These are phyloP conservation scores for Melipona beecheii DNA, from an alignment of 2,888 invertebrate species.

Conservation along the genomic window DNA sequence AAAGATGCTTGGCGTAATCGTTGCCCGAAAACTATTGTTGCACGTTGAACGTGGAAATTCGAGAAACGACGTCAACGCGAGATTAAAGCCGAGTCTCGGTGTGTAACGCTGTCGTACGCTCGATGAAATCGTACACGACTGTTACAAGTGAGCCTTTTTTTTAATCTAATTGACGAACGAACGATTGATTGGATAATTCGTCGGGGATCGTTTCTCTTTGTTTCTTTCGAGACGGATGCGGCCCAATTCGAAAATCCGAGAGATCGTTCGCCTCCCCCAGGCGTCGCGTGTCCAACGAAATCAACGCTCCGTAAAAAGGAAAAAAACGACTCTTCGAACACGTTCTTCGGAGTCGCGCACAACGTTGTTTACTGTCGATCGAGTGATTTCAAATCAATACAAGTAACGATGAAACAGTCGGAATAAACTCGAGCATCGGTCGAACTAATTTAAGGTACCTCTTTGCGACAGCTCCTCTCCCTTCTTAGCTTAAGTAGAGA, in stretches of 20 bases:
- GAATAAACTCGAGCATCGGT: slow-evolving; percentile 25
- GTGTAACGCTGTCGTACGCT: not conserved
- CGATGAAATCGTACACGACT: not conserved
- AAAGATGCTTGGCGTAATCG: slow-evolving; percentile 31
- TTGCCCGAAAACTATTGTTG: slow-evolving; percentile 1
- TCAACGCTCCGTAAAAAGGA: too few relatives aligned
- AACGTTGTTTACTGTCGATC: slow-evolving; percentile 22
- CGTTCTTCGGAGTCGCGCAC: slow-evolving; percentile 39
- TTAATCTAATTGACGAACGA: not conserved
- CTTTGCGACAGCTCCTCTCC: slow-evolving; percentile 30
- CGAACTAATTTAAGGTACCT: slow-evolving; percentile 52
- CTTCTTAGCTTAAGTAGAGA: slow-evolving; percentile 65
- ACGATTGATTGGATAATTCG: too few relatives aligned
- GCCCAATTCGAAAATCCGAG: not conserved
- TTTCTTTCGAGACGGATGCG: not conserved
- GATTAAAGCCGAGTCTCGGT: not conserved
- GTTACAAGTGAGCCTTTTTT: not conserved
- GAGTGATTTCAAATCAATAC: not conserved
- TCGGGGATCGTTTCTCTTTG: not conserved
- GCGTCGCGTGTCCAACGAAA: too few relatives aligned
- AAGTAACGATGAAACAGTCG: slow-evolving; percentile 19
- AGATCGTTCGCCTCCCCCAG: not conserved
- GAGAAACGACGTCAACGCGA: not conserved
- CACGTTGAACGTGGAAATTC: too few relatives aligned
- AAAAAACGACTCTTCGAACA: not conserved